Evolutionary conservation across 1,140 invertebrate genomes (phyloP).

Genomic region (Nautilus pompilius): DNA sequence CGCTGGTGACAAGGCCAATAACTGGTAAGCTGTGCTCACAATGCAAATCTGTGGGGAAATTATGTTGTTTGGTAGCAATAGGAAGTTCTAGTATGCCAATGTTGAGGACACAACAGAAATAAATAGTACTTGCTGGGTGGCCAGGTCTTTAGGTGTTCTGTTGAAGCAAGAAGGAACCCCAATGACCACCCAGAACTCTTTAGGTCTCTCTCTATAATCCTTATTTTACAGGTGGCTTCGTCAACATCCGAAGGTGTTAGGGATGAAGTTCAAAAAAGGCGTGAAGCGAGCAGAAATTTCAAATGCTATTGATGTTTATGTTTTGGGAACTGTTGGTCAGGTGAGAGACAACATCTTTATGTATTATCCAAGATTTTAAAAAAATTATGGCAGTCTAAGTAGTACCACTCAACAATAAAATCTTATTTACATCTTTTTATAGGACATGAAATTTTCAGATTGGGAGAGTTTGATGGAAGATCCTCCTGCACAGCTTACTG

Average conservation of each 20-base stretch:
- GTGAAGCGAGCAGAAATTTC: constrained; percentile 90
- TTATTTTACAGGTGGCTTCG: constrained; percentile 95
- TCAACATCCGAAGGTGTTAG: constrained; percentile 82
- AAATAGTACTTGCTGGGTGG: too few relatives aligned
- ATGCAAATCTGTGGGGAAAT: too few relatives aligned
- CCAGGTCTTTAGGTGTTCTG: too few relatives aligned
- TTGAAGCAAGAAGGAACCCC: too few relatives aligned
- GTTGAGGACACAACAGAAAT: too few relatives aligned
- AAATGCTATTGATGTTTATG: constrained; percentile 95
- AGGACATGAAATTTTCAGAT: constrained; percentile 67
- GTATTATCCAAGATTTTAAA: neutral
- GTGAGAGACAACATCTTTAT: too few relatives aligned
- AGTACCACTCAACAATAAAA: too few relatives aligned
- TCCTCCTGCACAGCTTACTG: constrained; percentile 67
- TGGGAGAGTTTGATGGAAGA: constrained; percentile 75
- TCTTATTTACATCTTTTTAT: constrained; percentile 28
- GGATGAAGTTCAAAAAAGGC: constrained; percentile 84
- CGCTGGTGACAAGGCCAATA: constrained; percentile 95
- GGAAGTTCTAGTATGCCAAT: too few relatives aligned
- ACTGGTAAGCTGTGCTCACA: too few relatives aligned
- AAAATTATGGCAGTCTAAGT: neutral
- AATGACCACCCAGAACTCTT: too few relatives aligned
- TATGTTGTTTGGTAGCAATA: too few relatives aligned
- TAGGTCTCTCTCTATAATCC: too few relatives aligned
- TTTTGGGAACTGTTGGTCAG: constrained; percentile 82